A percentile compares a stretch with the other conserved stretches of the same genome.
Evolutionary conservation across 2,888 invertebrate genomes (phyloP).

Genomic region (Diplolepis rosae): DNA sequence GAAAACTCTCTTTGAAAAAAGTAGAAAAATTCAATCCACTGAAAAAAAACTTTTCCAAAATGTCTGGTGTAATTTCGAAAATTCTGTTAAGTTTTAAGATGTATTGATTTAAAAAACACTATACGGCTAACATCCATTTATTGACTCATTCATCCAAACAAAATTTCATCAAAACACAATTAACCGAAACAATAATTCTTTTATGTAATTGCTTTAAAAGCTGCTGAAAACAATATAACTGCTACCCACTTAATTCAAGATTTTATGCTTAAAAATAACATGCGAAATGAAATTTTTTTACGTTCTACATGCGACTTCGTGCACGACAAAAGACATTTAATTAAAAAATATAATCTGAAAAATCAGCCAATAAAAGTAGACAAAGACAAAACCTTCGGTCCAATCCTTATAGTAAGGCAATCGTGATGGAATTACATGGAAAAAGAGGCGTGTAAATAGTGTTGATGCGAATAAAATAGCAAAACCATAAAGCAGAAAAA

Average conservation of each 20-base stretch:
- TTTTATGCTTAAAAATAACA: conserved; percentile 39
- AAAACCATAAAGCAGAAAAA: conserved; percentile 38
- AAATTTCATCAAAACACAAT: neutral
- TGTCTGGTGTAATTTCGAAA: no score
- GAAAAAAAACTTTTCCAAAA: no score
- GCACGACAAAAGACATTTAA: conserved; percentile 19
- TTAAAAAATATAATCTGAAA: conserved; percentile 49
- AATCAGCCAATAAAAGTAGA: conserved; percentile 63
- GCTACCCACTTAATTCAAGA: neutral
- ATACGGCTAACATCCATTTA: no score
- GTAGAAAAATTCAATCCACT: no score
- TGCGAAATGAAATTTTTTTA: conserved; percentile 24
- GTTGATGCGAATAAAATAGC: conserved; percentile 19
- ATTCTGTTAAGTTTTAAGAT: no score
- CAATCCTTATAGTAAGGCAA: conserved; percentile 73
- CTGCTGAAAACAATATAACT: neutral
- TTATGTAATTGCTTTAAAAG: neutral
- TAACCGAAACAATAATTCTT: neutral
- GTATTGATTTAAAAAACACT: no score
- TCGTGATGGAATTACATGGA: conserved; percentile 65
- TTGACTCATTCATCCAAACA: neutral
- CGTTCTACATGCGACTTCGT: conserved; percentile 29
- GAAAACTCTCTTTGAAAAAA: no score
- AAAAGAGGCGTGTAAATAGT: conserved; percentile 33
- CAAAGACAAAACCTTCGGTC: conserved; percentile 70